A percentile compares a stretch with the other conserved stretches of the same genome.
phyloP scores from a whole-genome alignment of 1,140 invertebrate genomes.

The Plectrocnemia conspersa region DNA sequence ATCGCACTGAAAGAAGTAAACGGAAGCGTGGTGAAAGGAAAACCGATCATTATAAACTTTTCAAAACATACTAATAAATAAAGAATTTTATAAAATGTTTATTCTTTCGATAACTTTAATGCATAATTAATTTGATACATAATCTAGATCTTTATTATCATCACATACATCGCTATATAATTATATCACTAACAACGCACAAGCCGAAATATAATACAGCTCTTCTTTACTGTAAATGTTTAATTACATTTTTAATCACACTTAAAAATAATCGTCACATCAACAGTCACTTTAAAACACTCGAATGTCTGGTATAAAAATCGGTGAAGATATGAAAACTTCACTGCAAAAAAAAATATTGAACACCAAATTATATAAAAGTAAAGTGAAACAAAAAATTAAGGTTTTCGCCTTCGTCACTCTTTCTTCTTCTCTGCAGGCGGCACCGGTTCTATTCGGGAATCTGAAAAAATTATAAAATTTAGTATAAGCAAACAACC shows the following conservation, averaged over 20 bases:
- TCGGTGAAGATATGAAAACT: too few relatives aligned
- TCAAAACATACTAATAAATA: not conserved
- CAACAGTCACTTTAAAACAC: too few relatives aligned
- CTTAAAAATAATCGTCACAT: not conserved
- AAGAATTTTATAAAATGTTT: not conserved
- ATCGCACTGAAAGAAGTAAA: constrained; percentile 39
- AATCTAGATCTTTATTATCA: not conserved
- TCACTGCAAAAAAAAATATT: too few relatives aligned
- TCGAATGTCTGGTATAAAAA: too few relatives aligned
- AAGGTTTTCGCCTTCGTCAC: constrained; percentile 24
- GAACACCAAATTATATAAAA: not conserved
- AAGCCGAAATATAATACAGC: too few relatives aligned
- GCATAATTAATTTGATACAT: not conserved
- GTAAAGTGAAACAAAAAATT: not conserved
- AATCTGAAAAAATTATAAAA: constrained; percentile 3
- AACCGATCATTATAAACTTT: constrained; percentile 40
- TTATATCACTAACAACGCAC: too few relatives aligned
- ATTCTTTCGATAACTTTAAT: not conserved
- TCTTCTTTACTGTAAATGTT: not conserved
- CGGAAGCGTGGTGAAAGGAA: constrained; percentile 39
- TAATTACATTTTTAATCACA: not conserved
- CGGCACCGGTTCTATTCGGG: constrained; percentile 10
- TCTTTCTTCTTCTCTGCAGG: constrained; percentile 18
- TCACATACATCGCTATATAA: too few relatives aligned
- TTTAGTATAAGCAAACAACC: not conserved